phyloP scores from a whole-genome alignment of 1,140 invertebrate species.

The Phymastichus coffea region DNA sequence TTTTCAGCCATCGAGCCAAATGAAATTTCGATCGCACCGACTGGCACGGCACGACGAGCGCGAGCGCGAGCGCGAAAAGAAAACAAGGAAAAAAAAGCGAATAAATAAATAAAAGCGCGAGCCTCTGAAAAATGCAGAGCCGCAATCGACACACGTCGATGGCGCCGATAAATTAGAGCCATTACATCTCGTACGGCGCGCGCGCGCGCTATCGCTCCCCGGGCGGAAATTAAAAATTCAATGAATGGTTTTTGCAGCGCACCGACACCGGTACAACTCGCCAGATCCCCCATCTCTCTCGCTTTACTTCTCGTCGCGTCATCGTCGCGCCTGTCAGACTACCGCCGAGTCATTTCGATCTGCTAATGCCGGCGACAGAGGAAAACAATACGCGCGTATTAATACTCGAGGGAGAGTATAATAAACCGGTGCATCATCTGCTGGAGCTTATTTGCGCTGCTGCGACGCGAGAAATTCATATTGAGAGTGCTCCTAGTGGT shows the following conservation, averaged over 20 bases:
- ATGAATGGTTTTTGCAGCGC: background rate
- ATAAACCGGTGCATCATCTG: background rate
- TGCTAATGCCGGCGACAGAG: too few species aligned
- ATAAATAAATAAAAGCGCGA: too few species aligned
- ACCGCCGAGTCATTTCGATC: background rate
- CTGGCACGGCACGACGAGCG: too few species aligned
- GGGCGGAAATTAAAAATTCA: conserved; percentile 2
- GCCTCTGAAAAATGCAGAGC: too few species aligned
- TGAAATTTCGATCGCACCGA: too few species aligned
- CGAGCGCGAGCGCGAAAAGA: too few species aligned
- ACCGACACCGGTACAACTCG: too few species aligned
- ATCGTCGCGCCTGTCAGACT: background rate
- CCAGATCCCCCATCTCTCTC: too few species aligned
- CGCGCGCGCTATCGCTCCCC: background rate
- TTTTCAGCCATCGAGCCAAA: too few species aligned
- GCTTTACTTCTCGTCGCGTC: background rate
- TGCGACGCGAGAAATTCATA: too few species aligned
- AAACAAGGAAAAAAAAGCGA: too few species aligned
- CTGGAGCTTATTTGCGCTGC: background rate
- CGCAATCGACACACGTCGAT: background rate
- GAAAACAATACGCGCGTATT: conserved; percentile 6
- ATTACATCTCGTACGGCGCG: background rate
- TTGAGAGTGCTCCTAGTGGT: too few species aligned
- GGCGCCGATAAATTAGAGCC: background rate
- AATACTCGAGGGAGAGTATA: background rate